Evolutionary conservation across 2,888 invertebrate species (phyloP), one percentile per base, ranked within the genome.

Genomic region (Teleiodes luculella): DNA sequence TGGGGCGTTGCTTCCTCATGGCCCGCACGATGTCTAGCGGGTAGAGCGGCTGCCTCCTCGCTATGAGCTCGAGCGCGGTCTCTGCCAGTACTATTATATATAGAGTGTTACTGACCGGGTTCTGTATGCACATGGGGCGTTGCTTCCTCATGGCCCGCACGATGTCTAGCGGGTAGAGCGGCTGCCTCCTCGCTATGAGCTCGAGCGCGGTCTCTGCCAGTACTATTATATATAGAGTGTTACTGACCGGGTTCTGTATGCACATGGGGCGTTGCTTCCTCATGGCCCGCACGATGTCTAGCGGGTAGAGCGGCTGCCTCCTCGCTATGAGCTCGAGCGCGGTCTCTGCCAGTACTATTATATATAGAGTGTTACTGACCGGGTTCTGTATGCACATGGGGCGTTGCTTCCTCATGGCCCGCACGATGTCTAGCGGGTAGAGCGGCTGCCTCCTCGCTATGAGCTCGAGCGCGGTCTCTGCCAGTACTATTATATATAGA

Each of bases 91-190:
- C n/a, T n/a, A n/a, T n/a, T n/a, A n/a, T n/a, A n/a, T n/a, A n/a
- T n/a, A n/a, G n/a, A n/a, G n/a, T n/a, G n/a, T n/a, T n/a, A n/a
- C n/a, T n/a, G n/a, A n/a, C n/a, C n/a, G 33, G 33, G 13, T 98
- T 99, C 92, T 99, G 99, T 85, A 99, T 98, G 92, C 99, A 97
- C 95, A 98, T 98, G 55, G 99, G 98, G 57, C 99, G 92, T 86
- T 98, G 98, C 77, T 97, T 95, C 62, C 99, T 92, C 99, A 99
- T 99, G 60, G 94, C 92, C 52, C 93, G 93, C 60, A 99, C 98
- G 61, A 99, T 94, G 76, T 99, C 98, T 53, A 99, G 91, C 0
- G 99, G 98, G 90, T 98, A 98, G 7, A 99, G 94, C 7, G 99
- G 98, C 85, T 98, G 97, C 62, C 96, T 94, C 8, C 96, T 94